Evolutionary conservation across 2,888 invertebrate genomes (phyloP).

Genomic region (Hirtodrosophila confusa): DNA sequence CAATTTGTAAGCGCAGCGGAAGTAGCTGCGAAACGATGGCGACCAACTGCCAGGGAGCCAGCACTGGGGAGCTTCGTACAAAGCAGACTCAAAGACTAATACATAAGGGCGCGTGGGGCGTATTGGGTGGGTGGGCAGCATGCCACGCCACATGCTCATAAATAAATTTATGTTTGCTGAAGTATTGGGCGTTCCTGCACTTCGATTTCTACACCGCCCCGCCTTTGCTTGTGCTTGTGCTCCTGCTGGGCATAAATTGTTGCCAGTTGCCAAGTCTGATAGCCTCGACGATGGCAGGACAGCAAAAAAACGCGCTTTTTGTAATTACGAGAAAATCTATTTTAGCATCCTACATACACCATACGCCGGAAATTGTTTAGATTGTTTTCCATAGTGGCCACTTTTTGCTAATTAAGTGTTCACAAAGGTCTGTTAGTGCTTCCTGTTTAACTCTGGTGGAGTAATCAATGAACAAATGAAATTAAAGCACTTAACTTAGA

Average conservation of each 20-base stretch:
- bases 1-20: conserved; percentile 73
- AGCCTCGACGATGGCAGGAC: conserved; percentile 15
- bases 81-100: conserved; percentile 5
- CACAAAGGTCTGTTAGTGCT: neutral
- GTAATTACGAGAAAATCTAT: conserved; percentile 49
- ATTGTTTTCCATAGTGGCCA: conserved; percentile 7
- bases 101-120: neutral
- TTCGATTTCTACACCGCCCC: conserved; percentile 1
- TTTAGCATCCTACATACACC: conserved; percentile 26
- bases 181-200: conserved; percentile 57
- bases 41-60: conserved; percentile 24
- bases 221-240: conserved; percentile 8
- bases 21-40: conserved; percentile 47
- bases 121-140: conserved; percentile 5
- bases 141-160: conserved; percentile 69
- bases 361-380: conserved; percentile 13
- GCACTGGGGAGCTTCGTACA: conserved; percentile 13
- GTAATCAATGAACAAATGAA: no score
- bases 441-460: neutral
- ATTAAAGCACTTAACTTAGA: no score
- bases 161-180: conserved; percentile 74
- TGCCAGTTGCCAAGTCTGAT: conserved; percentile 36
- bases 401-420: conserved; percentile 2
- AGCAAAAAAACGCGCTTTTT: conserved; percentile 36
- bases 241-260: conserved; percentile 53